phyloP scores from a whole-genome alignment of 2,113 vertebrate species.

The Pseudonaja textilis region DNA sequence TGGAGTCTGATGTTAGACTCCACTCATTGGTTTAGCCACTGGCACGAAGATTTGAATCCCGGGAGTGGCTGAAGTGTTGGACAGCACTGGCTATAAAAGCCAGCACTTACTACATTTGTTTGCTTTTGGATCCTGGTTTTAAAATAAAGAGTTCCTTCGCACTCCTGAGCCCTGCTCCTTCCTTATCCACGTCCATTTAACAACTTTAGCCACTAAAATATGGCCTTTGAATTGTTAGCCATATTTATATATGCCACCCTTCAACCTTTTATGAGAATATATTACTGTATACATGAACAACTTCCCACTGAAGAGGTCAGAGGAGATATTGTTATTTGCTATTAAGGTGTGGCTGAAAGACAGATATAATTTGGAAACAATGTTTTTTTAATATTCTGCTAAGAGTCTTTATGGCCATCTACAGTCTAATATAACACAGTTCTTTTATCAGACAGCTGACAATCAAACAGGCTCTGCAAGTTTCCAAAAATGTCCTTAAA shows the following conservation, averaged over 20 bases:
- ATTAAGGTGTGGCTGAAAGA: neutral
- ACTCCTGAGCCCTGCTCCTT: no score
- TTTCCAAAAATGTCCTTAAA: neutral
- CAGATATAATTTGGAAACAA: slow-evolving; percentile 7
- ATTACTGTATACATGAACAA: neutral
- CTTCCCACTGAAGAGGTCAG: neutral
- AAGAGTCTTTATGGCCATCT: neutral
- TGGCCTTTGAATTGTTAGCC: neutral
- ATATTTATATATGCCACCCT: neutral
- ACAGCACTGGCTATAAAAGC: no score
- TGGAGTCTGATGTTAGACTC: no score
- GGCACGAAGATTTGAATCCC: no score
- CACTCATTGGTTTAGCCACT: no score
- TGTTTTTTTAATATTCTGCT: neutral
- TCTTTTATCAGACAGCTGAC: slow-evolving; percentile 8
- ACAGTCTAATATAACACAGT: neutral
- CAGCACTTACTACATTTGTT: no score
- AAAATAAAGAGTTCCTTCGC: no score
- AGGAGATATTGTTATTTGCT: neutral
- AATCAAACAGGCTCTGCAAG: neutral
- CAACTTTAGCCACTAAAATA: neutral
- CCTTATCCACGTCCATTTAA: no score
- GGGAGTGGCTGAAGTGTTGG: no score
- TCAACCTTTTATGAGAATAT: neutral
- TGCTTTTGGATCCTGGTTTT: no score